Evolutionary conservation across 2,797 vertebrate species (phyloP), one percentile per base, ranked within the genome.

Genomic region (Xenopus petersii): DNA sequence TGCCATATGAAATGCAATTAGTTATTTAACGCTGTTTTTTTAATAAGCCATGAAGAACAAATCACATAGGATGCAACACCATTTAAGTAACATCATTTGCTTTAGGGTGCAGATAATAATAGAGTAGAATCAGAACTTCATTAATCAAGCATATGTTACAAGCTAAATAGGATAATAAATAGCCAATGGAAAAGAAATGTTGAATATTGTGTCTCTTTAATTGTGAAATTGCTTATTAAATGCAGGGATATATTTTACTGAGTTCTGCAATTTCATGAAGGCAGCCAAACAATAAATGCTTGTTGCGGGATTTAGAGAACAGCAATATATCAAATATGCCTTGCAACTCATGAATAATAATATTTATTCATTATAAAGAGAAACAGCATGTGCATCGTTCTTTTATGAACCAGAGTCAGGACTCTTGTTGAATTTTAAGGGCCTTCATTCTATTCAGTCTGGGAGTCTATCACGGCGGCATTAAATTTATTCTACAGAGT

Each of bases 271-370:
- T 66, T 68, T 59, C 30, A 54, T 36, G 58, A 51, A 51, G 64
- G 21, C 15, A 67, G 58, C 42, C 15, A 10, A 61, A 59, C 36
- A 67, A 67, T 17, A 60, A 74, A 70, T 64, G 60, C 74, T 58
- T 64, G 64, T 26, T 70, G 67, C 54, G 56, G 64, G 56, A 30
- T 24, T 36, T 46, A 64, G 33, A 66, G 49, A 17, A 46, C 33
- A 51, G 59, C 55, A 58, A 75, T 49, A 46, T 59, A 70, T 75
- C 69, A 70, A 70, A 75, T 65, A 75, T 60, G 12, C 6, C 46
- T 60, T 47, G 56, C 51, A 59, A 36, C 61, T 70, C 33, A 26
- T 70, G 67, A 70, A 75, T 59, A 30, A 60, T 68, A 71, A 60
- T 36, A 71, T 55, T 75, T 68, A 62, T 75, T 62, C 48, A 68